Evolutionary conservation across 35 echinoderm and acorn worm genomes (phyloP), one percentile per base, ranked within the genome.

Genomic region (Chiridota heheva): DNA sequence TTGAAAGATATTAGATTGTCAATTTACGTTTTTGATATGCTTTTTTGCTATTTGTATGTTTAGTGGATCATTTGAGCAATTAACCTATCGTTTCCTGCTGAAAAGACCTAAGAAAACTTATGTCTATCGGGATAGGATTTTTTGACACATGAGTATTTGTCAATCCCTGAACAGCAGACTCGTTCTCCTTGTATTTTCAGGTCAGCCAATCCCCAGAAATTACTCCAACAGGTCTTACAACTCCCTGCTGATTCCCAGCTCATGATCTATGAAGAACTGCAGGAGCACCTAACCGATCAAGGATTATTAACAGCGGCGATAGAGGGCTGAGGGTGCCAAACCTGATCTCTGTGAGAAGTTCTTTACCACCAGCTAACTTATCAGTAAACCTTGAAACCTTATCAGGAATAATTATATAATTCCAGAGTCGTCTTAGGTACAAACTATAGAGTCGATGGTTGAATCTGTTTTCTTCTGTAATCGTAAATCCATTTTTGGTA

Each of bases 201-300:
- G 76, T 84, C 95, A 75, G 65, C 95, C 28, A 88, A 91, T 58
- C 89, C 89, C 8, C 43, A 71, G 43, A 91, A 91, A 75, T 46
- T 98, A 5, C 53, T 91, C 7, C 95, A 92, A 42, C 88, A 98
- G 64, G 68, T 98, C 15, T 71, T 98, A 36, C 73, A 91, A 12
- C 35, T 98, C 27, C 34, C 76, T 12, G 70, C 73, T 16, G 95
- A 98, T 1, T 61, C 91, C 20, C 95, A 98, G 64, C 45, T 98
- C 12, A 39, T 58, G 15, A 73, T 98, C 7, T 98, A 78, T 47
- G 60, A 88, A 31, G 66, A 84, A 38, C 55, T 98, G 8, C 71
- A 78, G 31, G 72, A 87, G 25, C 72, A 74, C 36, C 40, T 87
- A 12, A 44, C 46, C 20, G 35, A 60, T 51, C 58, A 78, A 24